Base-by-base conservation (phyloP, 2,888 invertebrate genomes). In the Eupithecia exiguata region DNA sequence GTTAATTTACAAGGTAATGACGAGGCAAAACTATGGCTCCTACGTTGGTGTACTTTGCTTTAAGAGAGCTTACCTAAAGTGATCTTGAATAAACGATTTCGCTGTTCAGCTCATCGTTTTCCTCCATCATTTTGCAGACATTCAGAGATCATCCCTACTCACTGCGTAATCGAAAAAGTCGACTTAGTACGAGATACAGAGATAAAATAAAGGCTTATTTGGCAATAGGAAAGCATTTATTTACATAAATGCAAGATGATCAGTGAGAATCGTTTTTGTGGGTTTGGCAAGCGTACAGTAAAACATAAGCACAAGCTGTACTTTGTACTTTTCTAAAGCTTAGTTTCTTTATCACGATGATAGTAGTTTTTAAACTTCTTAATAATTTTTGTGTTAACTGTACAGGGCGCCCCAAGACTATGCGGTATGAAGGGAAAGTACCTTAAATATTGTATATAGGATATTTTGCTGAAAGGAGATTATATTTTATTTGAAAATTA, bases 161-260 rank as follows among this genome's bases (percentile, higher is more conserved):
- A 74, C 76, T 70, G 73, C 80, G 82, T 84, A 84, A 85, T 86
- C 82, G 85, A 86, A 86, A 86, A 83, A 84, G 84, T 80, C 82
- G 83, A 83, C 84, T 87, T 87, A 87, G 86, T 85, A 87, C 83
- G 77, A 82, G 82, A 84, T 87, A 83, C 84, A 79, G 81, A 86
- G 85, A 89, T 90, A 86, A 90, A 89, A 90, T 88, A 91, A 89
- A 87, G 86, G 88, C 87, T 92, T 90, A 90, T 89, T 89, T 87
- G 77, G 75, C 73, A 72, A 84, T 84, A 86, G 81, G 84, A 84
- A 84, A 78, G 79, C 78, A 83, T 81, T 81, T 84, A 83, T 81
- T 81, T 84, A 83, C 82, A 81, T 84, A 82, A 84, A 80, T 81
- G 84, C 81, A 85, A 80, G 76, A 62, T 75, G 70, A 76, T 76